Evolutionary conservation across 1,140 invertebrate species (phyloP), one percentile per base, ranked within the genome.

Genomic region (Brachystomella parvula): DNA sequence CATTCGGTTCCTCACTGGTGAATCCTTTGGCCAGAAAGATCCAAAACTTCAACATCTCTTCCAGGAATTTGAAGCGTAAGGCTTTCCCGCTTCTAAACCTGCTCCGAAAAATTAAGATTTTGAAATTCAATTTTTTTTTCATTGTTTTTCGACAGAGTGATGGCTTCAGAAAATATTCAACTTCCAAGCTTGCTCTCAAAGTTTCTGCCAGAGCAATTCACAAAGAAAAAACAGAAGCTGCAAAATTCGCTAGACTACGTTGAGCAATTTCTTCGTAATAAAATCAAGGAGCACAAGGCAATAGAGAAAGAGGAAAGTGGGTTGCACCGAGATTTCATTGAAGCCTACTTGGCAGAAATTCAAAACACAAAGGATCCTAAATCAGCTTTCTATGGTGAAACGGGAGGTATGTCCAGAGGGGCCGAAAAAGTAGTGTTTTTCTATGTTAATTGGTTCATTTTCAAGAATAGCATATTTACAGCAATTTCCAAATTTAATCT

Each of bases 201-300:
- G 49, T 64, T 49, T 63, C 1, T 0, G 61, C 64, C 59, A 61
- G 63, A 32, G 62, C 67, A 47, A 24, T 24, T 53, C 6, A 17
- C 49, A 19, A 24, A 24, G 21, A 53, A 53, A 24, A 53, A n/a
- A n/a, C n/a, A 53, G 49, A 53, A 53, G 24, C 21, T 53, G 49
- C 12, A 53, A 24, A 53, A 53, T 17, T 12, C 64, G 63, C n/a
- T 64, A 24, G 9, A 15, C 2, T 30, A 28, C 57, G 31, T 59
- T 17, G 9, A 59, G 3, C 15, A 30, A 59, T 59, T 59, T 30
- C 31, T 29, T 32, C 24, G 31, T 15, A 30, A 6, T 12, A 59
- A 30, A 30, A 75, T 79, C 2, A 24, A 29, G n/a, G 63, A 47
- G 19, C 60, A 58, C 39, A 33, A 44, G 57, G 6, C 21, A 31